Evolutionary conservation across 2,797 vertebrate species (phyloP).

Genomic region (Onychomys leucogaster): DNA sequence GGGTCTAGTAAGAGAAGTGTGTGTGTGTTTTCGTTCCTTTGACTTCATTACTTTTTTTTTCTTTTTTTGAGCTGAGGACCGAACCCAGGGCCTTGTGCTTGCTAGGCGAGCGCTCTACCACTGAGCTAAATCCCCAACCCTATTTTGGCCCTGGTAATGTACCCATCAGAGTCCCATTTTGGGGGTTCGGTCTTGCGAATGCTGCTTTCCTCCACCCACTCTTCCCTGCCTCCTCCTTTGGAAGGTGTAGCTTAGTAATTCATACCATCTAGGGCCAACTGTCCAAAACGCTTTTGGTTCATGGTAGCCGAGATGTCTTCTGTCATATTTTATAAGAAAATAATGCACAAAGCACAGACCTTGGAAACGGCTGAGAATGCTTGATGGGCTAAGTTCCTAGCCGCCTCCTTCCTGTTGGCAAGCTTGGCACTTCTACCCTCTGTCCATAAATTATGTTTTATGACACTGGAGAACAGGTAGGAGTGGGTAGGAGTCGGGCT

Average conservation of each 20-base stretch:
- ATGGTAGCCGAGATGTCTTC: conserved; percentile 48
- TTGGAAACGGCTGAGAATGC: background rate
- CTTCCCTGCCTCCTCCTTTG: conserved; percentile 63
- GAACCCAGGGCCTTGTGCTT: too few relatives aligned
- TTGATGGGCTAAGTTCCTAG: conserved; percentile 49
- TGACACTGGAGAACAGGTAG: conserved; percentile 51
- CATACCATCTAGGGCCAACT: background rate
- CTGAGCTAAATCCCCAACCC: too few relatives aligned
- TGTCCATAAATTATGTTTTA: conserved; percentile 42
- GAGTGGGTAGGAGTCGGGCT: conserved; percentile 19
- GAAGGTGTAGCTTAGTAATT: conserved; percentile 17
- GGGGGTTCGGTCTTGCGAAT: conserved; percentile 46
- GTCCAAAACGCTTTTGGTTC: conserved; percentile 25
- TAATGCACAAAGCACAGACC: conserved; percentile 27
- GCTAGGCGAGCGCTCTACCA: too few relatives aligned
- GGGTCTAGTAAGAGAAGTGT: conserved; percentile 33
- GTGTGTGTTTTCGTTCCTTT: background rate
- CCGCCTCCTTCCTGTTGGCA: background rate
- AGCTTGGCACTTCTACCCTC: conserved; percentile 52
- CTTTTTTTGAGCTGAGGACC: too few relatives aligned
- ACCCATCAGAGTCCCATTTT: background rate
- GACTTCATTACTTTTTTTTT: conserved; percentile 67
- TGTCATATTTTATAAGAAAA: conserved; percentile 70
- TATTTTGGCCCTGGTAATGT: conserved; percentile 52
- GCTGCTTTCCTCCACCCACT: background rate